Base-by-base conservation (phyloP, 2,797 vertebrate genomes). In the Clarias pachynema region DNA sequence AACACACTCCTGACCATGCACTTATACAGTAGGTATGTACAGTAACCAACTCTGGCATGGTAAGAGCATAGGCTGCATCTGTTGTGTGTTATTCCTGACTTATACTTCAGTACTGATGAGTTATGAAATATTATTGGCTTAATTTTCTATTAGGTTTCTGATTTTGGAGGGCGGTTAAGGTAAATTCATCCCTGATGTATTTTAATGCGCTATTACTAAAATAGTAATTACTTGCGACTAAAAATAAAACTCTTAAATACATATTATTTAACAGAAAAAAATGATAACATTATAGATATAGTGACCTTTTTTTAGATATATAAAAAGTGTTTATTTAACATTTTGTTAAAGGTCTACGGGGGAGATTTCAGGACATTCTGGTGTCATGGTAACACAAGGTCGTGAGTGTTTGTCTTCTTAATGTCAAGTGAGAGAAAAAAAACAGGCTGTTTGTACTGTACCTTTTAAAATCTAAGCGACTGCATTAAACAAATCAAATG, bases 371-470 rank as follows among this genome's bases (percentile, higher is more conserved):
- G 77, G 59, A 40, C 24, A 3, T 79, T 62, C 31, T 79, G 57
- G 5, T 40, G 57, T 62, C 75, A 60, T 79, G 75, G 75, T 40
- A 60, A 79, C 75, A 40, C 60, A 34, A 79, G 10, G 15, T 16
- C 59, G 26, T 62, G 22, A 7, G 0, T 26, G 29, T 63, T 63
- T 79, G 37, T 63, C 77, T 16, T 63, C n/a, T 63, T 79, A 79
- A 63, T 44, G 59, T 26, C 34, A 20, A 63, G 77, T n/a, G 77
- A 44, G 24, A 44, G 16, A 59, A 2, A 7, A 60, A 8, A 60
- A 14, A 12, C 9, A 77, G 56, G 4, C 22, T 10, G 31, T 37
- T 22, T 37, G 34, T 40, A 22, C 20, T 37, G 34, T 69, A 22
- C 20, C 72, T 7, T 74, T 12, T 44, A 70, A 70, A 70, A 70